A percentile compares a stretch with the other conserved stretches of the same genome.
These are phyloP conservation scores for Eurypyga helias DNA, from an alignment of 2,113 vertebrate species.

Conservation along the genomic window DNA sequence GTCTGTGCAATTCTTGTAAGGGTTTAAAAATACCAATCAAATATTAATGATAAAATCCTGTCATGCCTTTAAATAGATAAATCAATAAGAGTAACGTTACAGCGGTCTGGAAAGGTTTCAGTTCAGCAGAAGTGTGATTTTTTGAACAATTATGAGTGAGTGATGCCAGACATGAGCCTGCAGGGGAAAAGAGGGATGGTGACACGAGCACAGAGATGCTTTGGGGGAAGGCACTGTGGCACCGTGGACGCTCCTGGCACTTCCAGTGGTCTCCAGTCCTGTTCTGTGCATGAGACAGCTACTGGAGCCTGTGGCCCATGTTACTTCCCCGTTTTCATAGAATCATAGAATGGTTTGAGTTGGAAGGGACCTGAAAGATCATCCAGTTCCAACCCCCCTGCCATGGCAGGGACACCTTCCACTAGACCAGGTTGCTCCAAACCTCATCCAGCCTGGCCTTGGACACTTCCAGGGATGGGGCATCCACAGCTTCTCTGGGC, in stretches of 20 bases:
- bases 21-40: conserved; percentile 48
- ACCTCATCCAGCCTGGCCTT: no score
- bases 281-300: fast-evolving
- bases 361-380: no score
- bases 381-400: no score
- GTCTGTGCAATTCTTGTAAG: conserved; percentile 53
- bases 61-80: conserved; percentile 38
- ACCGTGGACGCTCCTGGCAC: fast-evolving
- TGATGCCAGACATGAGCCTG: not conserved
- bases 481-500: no score
- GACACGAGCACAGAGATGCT: not conserved
- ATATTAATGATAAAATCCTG: conserved; percentile 62
- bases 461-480: no score
- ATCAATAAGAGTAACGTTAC: not conserved
- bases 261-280: not conserved
- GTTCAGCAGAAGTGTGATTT: not conserved
- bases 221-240: fast-evolving
- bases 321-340: fast-evolving
- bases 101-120: not conserved
- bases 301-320: fast-evolving
- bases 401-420: no score
- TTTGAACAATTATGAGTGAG: not conserved
- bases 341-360: no score
- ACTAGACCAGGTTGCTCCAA: no score
- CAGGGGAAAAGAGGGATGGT: fast-evolving